These are phyloP conservation scores for Drosophila prolongata DNA, from an alignment of 2,888 invertebrate genomes.

Conservation along the genomic window DNA sequence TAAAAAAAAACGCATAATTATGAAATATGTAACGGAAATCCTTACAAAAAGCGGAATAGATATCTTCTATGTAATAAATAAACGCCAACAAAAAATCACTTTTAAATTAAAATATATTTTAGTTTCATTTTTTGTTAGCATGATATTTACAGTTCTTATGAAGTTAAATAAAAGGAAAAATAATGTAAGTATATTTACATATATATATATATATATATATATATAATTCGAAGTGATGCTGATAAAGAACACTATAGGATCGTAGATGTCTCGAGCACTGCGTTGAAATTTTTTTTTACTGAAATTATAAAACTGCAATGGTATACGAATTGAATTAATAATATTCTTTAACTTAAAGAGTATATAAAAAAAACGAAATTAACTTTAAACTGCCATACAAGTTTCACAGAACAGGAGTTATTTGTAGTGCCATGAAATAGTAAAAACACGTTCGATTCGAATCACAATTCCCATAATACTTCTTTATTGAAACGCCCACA, in stretches of 20 bases:
- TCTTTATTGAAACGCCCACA: conserved; percentile 35
- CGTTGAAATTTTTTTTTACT: too few relatives aligned
- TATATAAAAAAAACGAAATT: too few relatives aligned
- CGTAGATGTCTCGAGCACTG: too few relatives aligned
- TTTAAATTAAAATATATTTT: conserved; percentile 16
- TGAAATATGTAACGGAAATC: conserved; percentile 29
- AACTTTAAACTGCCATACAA: too few relatives aligned
- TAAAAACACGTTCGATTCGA: neutral
- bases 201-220: neutral
- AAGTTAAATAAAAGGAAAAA: neutral
- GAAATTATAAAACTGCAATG: too few relatives aligned
- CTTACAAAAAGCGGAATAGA: conserved; percentile 33
- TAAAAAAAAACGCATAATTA: conserved; percentile 23
- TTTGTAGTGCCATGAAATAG: neutral
- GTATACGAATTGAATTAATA: too few relatives aligned
- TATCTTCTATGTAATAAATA: conserved; percentile 49
- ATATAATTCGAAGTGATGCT: too few relatives aligned
- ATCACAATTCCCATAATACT: conserved; percentile 31
- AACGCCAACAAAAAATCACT: conserved; percentile 37
- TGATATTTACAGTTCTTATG: neutral
- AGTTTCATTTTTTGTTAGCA: too few relatives aligned
- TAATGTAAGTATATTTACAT: neutral
- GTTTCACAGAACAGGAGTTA: too few relatives aligned
- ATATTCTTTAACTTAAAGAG: too few relatives aligned
- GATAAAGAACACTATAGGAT: too few relatives aligned